A percentile compares a stretch with the other conserved stretches of the same genome.
These are phyloP conservation scores for Portunus trituberculatus DNA, from an alignment of 1,140 invertebrate species.

Conservation along the genomic window DNA sequence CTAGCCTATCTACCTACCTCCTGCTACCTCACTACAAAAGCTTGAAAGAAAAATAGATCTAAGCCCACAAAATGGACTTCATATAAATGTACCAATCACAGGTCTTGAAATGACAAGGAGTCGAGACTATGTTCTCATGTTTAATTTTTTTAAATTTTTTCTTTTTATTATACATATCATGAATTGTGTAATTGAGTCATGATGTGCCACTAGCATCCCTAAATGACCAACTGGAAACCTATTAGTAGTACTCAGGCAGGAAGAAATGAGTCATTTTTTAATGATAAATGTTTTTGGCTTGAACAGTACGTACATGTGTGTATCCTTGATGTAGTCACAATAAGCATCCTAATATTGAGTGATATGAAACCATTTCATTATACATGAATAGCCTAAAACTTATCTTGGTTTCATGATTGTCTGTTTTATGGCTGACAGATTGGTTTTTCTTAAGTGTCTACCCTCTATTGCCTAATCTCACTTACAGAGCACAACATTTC, in stretches of 20 bases:
- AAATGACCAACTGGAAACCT: constrained; percentile 37
- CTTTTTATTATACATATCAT: not conserved
- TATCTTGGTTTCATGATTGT: constrained; percentile 65
- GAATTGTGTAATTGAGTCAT: not conserved
- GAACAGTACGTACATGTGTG: not conserved
- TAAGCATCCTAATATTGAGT: constrained; percentile 44
- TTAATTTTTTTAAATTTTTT: not conserved
- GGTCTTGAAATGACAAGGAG: constrained; percentile 36
- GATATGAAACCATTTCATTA: constrained; percentile 30
- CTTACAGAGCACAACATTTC: constrained; percentile 44
- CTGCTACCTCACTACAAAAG: constrained; percentile 28
- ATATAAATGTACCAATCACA: constrained; percentile 69
- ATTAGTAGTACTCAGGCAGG: constrained; percentile 56
- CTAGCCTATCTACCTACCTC: constrained; percentile 1
- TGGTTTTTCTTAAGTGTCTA: not conserved
- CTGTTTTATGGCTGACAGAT: constrained; percentile 62
- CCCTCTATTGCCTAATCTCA: constrained; percentile 34
- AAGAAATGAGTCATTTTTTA: constrained; percentile 5
- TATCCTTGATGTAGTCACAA: constrained; percentile 1
- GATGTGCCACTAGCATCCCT: not conserved
- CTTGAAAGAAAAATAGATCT: constrained; percentile 60
- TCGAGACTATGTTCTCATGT: not conserved
- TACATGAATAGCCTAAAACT: constrained; percentile 52
- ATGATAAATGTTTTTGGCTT: not conserved
- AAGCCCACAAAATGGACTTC: constrained; percentile 53